Evolutionary conservation across 1,140 invertebrate genomes (phyloP).

Genomic region (Drosophila azteca): DNA sequence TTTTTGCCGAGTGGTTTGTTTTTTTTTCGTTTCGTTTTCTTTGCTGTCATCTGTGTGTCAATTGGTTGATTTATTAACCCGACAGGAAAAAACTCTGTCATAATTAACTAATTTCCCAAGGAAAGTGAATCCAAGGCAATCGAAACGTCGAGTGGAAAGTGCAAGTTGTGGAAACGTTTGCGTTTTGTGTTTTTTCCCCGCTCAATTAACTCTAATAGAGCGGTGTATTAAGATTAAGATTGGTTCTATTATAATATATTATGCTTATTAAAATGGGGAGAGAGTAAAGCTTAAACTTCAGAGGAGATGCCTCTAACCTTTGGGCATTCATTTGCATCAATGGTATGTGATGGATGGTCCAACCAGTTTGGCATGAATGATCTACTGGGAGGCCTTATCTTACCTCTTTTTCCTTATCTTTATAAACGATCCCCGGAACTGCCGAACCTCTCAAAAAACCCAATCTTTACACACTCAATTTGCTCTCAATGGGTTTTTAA

Average conservation of each 20-base stretch:
- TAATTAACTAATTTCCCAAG: constrained; percentile 45
- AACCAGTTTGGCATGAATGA: too few species aligned
- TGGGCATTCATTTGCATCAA: too few species aligned
- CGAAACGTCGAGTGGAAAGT: constrained; percentile 43
- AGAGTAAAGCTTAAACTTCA: too few species aligned
- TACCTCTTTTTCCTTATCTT: too few species aligned
- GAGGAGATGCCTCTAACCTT: too few species aligned
- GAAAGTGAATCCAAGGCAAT: constrained; percentile 47
- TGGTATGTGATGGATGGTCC: too few species aligned
- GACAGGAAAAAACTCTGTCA: constrained; percentile 44
- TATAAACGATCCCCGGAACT: constrained; percentile 17
- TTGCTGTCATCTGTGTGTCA: constrained; percentile 36
- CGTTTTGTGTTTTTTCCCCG: background rate
- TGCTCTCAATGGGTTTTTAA: constrained; percentile 18
- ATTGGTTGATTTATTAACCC: constrained; percentile 61
- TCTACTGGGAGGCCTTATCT: background rate
- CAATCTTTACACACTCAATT: constrained; percentile 26
- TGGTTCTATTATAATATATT: background rate
- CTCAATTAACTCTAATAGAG: constrained; percentile 19
- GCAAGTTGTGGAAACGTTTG: constrained; percentile 16
- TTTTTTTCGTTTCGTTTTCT: constrained; percentile 13
- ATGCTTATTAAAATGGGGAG: background rate
- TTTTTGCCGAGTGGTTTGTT: constrained; percentile 12
- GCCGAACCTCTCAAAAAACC: background rate
- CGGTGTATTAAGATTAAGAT: background rate